Evolutionary conservation across 2,888 invertebrate species (phyloP), one percentile per base, ranked within the genome.

Genomic region (Diadegma fenestrale): DNA sequence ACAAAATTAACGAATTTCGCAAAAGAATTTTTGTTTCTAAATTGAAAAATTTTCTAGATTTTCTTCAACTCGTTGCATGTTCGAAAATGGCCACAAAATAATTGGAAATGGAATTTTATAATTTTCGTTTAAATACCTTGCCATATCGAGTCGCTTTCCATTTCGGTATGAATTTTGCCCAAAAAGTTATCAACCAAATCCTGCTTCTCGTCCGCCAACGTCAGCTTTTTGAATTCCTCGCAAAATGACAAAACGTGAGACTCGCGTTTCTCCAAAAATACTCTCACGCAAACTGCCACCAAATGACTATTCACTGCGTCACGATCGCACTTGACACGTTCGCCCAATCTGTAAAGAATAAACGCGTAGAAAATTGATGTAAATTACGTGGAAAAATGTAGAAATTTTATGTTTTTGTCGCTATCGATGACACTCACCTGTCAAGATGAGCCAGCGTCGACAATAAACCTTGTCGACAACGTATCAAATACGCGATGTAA

Each of bases 171-270:
- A 80, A 97, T 95, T 73, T 95, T 95, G 81, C 95, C 95, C 84
- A 99, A 95, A 91, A 98, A 98, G 88, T 96, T 96, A 88, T 98
- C 97, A 88, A 99, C 96, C 89, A 98, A 95, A 94, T 98, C 97
- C 88, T 97, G 97, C 94, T 98, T 98, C 94, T 99, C 99, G 92
- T 99, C 99, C 87, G 98, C 96, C 37, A 98, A 95, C 1, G 96
- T 96, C 0, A 98, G 95, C 33, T 96, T 95, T 82, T 97, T 96
- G 94, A 99, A 98, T 90, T 98, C 97, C 41, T 95, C 95, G 80
- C 97, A 97, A 90, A 99, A 98, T 89, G 96, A 95, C 84, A 96
- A 95, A 89, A 98, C 95, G 68, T 96, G 95, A 66, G 95, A 93
- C 91, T 97, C 98, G 79, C 97, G 95, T 81, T 96, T 96, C 85